Base-by-base conservation (phyloP, 2,797 vertebrate species). In the Lates japonicus region DNA sequence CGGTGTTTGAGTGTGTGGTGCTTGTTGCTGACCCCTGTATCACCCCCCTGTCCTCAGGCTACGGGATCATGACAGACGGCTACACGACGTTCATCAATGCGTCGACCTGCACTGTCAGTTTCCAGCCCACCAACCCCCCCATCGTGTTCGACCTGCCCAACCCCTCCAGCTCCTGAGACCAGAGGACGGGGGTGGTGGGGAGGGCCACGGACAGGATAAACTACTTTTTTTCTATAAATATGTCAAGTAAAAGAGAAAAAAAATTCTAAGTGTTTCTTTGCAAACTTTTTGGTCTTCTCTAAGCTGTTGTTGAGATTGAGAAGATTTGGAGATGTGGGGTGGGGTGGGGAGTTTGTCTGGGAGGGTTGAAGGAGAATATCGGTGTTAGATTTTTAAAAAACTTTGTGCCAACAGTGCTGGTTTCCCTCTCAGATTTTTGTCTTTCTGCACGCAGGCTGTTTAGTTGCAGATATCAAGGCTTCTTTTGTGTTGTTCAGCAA, bases 71-170 rank as follows among this genome's bases (percentile, higher is more conserved):
- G 98, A 99, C 98, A 0, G 98, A 99, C 11, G 97, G 98, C 80
- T 99, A 96, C 94, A 98, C 97, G 2, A 98, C 98, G 0, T 99
- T 99, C 94, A 95, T 99, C 95, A 99, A 99, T 62, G 96, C 98
- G 65, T 98, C 98, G 16, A 98, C 97, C 11, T 99, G 98, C 93
- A 99, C 98, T 35, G 97, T 99, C 95, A 99, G 98, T 96, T 99
- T 98, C 94, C 98, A 99, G 83, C 98, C 98, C 78, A 98, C 97
- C 94, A 99, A 99, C 94, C 98, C 97, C 71, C 98, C 98, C 83
- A 98, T 99, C 92, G 97, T 99, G 85, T 99, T 99, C 65, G 98
- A 99, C 96, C 96, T 99, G 85, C 98, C 98, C 46, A 99, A 98
- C 93, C 97, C 98, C 41, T 95, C 96, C 94, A 97, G 95, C 90